phyloP scores from a whole-genome alignment of 1,140 invertebrate genomes.

The Papilio helenus region DNA sequence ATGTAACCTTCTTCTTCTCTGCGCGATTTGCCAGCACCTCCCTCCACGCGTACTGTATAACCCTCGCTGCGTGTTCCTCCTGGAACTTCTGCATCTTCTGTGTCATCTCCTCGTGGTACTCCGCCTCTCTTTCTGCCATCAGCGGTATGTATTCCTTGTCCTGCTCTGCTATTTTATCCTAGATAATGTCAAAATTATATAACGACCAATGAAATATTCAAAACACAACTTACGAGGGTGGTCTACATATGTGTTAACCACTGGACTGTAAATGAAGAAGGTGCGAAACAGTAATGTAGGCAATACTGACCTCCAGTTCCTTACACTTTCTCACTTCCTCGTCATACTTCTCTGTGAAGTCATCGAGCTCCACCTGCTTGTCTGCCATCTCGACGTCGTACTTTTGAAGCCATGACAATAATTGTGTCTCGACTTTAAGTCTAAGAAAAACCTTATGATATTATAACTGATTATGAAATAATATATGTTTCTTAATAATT shows the following conservation, averaged over 20 bases:
- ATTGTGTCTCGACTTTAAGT: conserved; percentile 79
- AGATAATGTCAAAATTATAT: conserved; percentile 1
- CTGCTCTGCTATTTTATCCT: conserved; percentile 74
- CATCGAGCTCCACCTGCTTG: conserved; percentile 78
- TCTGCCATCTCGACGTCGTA: conserved; percentile 80
- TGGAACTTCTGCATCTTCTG: conserved; percentile 76
- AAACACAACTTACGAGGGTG: not conserved
- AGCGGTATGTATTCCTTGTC: conserved; percentile 74
- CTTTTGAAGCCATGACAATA: conserved; percentile 78
- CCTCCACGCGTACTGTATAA: conserved; percentile 76
- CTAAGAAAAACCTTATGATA: conserved; percentile 43
- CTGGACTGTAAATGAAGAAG: not conserved
- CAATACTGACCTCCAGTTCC: conserved; percentile 66
- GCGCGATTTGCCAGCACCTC: conserved; percentile 69
- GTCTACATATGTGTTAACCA: too few species aligned
- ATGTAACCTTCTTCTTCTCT: conserved; percentile 77
- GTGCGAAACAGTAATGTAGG: not conserved
- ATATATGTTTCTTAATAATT: not conserved
- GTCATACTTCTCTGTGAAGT: conserved; percentile 75
- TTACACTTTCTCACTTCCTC: conserved; percentile 70
- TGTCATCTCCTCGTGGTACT: conserved; percentile 78
- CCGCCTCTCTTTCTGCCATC: conserved; percentile 78
- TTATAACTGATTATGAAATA: not conserved
- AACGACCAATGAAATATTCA: not conserved
- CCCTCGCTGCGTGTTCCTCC: conserved; percentile 73